Evolutionary conservation across 2,888 invertebrate species (phyloP), one percentile per base, ranked within the genome.

Genomic region (Drosophila pseudotakahashii): DNA sequence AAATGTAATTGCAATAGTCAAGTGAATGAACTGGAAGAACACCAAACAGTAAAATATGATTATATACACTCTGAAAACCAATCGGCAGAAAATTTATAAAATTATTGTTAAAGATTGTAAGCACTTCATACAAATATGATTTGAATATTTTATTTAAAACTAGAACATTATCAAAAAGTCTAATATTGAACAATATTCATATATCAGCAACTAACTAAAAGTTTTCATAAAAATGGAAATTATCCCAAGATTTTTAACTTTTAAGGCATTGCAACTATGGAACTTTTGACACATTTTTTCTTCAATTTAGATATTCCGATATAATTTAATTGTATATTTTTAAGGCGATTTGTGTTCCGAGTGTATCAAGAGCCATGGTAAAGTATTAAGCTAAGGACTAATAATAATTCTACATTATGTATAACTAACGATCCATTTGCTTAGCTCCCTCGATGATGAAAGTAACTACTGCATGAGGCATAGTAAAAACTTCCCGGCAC

Each of bases 321-420:
- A 42, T 42, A 19, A 42, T 11, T 42, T 6, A 42, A 45, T 45
- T n/a, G 10, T 45, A 30, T 13, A 47, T 16, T 47, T 11, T 32
- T 16, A 47, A 11, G 47, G 32, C 47, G 30, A 47, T 32, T 47
- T 47, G 30, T 32, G 16, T 32, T 47, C 47, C 32, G 47, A 32
- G 47, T 47, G 47, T 47, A 45, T 58, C 57, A 26, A 16, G 23
- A 10, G 58, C 44, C 63, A 62, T 64, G 53, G 68, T 23, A 53
- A 71, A 69, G 48, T 48, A 60, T 69, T 53, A 71, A 60, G 61
- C 62, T 61, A 61, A 37, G 36, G 32, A 59, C 30, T 57, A 55
- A 54, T 54, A 39, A 54, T 58, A 59, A 14, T 32, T 59, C 32
- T 55, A 53, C 36, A 37, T 16, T 16, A 60, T 45, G 26, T 61